Evolutionary conservation across 2,113 vertebrate genomes (phyloP).

Genomic region (Emydura subglobosa): DNA sequence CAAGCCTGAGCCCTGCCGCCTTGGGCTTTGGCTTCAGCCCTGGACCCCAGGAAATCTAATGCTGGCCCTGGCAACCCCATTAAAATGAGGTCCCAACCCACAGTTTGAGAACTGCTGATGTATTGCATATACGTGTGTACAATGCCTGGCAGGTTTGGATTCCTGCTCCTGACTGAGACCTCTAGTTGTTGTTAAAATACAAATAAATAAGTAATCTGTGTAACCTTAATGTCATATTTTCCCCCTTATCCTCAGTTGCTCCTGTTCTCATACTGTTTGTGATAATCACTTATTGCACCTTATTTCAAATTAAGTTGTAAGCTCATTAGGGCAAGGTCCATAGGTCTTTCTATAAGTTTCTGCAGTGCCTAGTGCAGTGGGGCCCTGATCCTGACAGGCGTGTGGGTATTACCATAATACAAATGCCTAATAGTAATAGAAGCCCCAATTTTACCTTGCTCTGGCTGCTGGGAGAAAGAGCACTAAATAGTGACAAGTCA

Average conservation of each 20-base stretch:
- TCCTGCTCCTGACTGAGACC: fast-evolving
- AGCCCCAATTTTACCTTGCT: not conserved
- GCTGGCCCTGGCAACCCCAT: too few relatives aligned
- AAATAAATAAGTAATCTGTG: fast-evolving
- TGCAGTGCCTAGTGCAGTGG: fast-evolving
- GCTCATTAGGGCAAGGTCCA: fast-evolving
- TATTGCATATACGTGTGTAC: too few relatives aligned
- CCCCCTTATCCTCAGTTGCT: not conserved
- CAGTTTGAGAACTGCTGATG: too few relatives aligned
- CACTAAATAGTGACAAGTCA: not conserved
- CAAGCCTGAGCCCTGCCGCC: too few relatives aligned
- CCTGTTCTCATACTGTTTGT: not conserved
- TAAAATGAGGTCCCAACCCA: too few relatives aligned
- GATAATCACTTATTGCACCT: not conserved
- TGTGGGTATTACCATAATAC: not conserved
- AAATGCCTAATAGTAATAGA: not conserved
- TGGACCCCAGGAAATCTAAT: too few relatives aligned
- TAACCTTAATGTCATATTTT: fast-evolving
- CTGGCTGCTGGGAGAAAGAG: not conserved
- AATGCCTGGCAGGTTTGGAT: fast-evolving
- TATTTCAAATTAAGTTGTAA: not conserved
- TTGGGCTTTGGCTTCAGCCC: too few relatives aligned
- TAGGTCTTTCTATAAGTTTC: fast-evolving
- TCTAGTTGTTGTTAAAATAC: fast-evolving
- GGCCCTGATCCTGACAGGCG: not conserved